Conservation (phyloP, 1,140 invertebrate species). For the Diorhabda elongata region DNA sequence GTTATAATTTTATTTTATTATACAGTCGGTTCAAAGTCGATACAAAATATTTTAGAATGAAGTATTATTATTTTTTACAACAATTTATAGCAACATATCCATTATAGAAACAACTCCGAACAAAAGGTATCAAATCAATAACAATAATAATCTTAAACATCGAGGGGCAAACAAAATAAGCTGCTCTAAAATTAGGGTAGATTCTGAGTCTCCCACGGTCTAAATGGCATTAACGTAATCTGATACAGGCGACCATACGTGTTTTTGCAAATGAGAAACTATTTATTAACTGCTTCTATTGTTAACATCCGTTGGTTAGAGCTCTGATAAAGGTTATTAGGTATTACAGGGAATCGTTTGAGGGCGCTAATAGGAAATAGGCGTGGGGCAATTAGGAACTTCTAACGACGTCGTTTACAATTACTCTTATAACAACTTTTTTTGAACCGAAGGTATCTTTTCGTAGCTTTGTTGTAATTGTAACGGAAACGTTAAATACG, state of each 20-base stretch:
- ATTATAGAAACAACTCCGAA: too few species aligned
- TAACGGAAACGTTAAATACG: too few species aligned
- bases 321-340: constrained; percentile 6
- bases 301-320: constrained; percentile 21
- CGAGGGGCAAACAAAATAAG: constrained; percentile 32
- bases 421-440: not conserved
- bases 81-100: too few species aligned
- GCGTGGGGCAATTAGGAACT: constrained; percentile 8
- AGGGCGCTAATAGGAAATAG: constrained; percentile 9
- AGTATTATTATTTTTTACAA: too few species aligned
- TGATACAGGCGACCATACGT: constrained; percentile 34
- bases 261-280: constrained; percentile 42
- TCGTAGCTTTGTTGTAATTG: too few species aligned
- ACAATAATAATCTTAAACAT: constrained; percentile 32
- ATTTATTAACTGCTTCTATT: constrained; percentile 30
- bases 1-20: too few species aligned
- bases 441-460: too few species aligned
- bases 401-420: constrained; percentile 14
- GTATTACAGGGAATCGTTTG: constrained; percentile 7
- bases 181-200: constrained; percentile 26
- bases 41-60: too few species aligned
- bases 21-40: too few species aligned
- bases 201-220: constrained; percentile 32
- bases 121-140: not conserved
- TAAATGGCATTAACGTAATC: constrained; percentile 36